These are phyloP conservation scores for Sebastes hubbsi DNA, from an alignment of 2,797 vertebrate genomes.

Conservation along the genomic window DNA sequence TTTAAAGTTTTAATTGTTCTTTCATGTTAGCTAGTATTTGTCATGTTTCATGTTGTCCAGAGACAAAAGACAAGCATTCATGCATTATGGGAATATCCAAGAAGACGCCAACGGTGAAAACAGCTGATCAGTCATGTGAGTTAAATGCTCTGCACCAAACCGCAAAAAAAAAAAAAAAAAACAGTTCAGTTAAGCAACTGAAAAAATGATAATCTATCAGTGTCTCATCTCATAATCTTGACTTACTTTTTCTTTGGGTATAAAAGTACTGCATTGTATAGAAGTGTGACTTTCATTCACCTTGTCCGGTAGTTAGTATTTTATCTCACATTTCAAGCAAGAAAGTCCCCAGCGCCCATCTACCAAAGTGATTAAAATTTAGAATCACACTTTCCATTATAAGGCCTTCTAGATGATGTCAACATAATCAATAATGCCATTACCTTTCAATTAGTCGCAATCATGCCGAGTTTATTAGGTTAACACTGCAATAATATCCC, in stretches of 20 bases:
- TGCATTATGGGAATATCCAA: too few relatives aligned
- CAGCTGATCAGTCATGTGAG: too few relatives aligned
- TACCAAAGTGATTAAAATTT: conserved; percentile 60
- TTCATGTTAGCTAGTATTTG: too few relatives aligned
- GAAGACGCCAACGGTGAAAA: too few relatives aligned
- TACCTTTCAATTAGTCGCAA: conserved; percentile 70
- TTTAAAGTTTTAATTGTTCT: too few relatives aligned
- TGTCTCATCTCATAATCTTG: background rate
- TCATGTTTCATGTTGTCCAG: too few relatives aligned
- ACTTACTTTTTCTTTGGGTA: background rate
- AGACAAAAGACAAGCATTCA: too few relatives aligned
- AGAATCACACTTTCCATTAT: conserved; percentile 64
- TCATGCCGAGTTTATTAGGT: conserved; percentile 63
- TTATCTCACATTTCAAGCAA: conserved; percentile 4
- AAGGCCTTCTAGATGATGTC: conserved; percentile 55
- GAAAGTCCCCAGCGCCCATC: conserved; percentile 12
- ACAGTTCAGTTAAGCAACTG: too few relatives aligned
- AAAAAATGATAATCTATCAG: too few relatives aligned
- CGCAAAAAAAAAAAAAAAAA: too few relatives aligned
- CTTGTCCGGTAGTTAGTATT: conserved; percentile 27
- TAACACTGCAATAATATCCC: conserved; percentile 59
- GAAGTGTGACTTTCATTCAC: conserved; percentile 18
- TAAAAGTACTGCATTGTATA: background rate
- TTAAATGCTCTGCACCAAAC: too few relatives aligned
- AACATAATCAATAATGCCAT: conserved; percentile 75